Base-by-base conservation (phyloP, 2,113 vertebrate genomes). In the Nycticryphes semicollaris region DNA sequence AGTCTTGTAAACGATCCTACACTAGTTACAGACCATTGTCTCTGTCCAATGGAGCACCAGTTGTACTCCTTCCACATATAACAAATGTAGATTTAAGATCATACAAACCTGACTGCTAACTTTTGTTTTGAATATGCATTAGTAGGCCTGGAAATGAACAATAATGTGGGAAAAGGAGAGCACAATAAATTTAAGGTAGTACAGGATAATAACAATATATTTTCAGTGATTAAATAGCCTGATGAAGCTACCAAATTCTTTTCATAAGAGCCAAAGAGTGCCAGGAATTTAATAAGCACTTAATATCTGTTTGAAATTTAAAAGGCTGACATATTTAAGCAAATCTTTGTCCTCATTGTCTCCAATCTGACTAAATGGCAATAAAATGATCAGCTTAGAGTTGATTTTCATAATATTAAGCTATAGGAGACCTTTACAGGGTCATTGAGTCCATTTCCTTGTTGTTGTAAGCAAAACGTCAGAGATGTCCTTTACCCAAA, bases 401-500 rank as follows among this genome's bases (percentile, higher is more conserved):
- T 2, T 87, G 74, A 62, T 45, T 73, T 68, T 66, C 53, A 62
- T 73, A 73, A 92, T 89, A 35, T 37, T 91, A 69, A 50, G 41
- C 59, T 75, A 51, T 67, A 84, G 95, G 87, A 68, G 43, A 43
- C 10, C 1, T 94, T 89, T 75, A 83, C 23, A 73, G 25, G 69
- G 63, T 97, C 95, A 88, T 27, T 59, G 50, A 90, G 94, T 94
- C 87, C 78, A 83, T 3, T 51, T 59, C 25, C 57, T 73, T 85
- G 47, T 87, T 94, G 84, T 72, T 87, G 84, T 80, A 91, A 96
- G 93, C 75, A 96, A 94, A 96, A 88, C 50, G 45, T 91, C 93
- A 96, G 74, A 91, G 74, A 48, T 48, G 67, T 93, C 82, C 72
- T 91, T 93, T 93, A 24, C 50, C 59, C 59, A 91, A 94, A 93